Percentiles rank a stretch among this genome's conserved stretches.
Evolutionary conservation across 2,797 vertebrate genomes (phyloP).

Genomic region (Limosa lapponica): DNA sequence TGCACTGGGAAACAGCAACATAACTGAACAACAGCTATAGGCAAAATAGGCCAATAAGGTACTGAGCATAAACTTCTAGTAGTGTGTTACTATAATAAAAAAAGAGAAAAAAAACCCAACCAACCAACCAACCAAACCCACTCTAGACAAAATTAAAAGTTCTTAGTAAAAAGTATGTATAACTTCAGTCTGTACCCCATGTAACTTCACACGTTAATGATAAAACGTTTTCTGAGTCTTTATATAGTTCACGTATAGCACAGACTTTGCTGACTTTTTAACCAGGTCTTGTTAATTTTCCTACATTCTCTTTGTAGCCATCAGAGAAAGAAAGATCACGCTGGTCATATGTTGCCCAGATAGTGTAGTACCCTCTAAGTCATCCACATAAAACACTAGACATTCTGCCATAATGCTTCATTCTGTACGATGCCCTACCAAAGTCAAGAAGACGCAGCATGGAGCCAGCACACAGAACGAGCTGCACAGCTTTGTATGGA

Average conservation of each 20-base stretch:
- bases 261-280: background rate
- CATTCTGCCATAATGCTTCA: background rate
- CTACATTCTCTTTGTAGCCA: background rate
- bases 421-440: background rate
- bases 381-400: background rate
- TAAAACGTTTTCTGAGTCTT: background rate
- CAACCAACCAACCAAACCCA: too few species aligned
- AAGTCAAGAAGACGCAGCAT: background rate
- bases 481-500: background rate
- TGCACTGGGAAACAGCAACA: background rate
- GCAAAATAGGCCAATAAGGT: background rate
- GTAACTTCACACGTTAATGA: background rate
- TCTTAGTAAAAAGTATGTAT: background rate
- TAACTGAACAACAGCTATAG: background rate
- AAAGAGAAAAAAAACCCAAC: background rate
- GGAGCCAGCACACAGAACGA: background rate
- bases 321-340: background rate
- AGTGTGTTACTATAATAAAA: background rate
- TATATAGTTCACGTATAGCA: background rate
- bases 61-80: background rate
- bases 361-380: background rate
- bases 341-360: background rate
- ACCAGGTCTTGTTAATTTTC: background rate
- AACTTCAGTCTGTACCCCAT: background rate
- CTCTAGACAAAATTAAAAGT: background rate